Evolutionary conservation across 1,140 invertebrate genomes (phyloP), one percentile per base, ranked within the genome.

Genomic region (Macrostomum lignano): DNA sequence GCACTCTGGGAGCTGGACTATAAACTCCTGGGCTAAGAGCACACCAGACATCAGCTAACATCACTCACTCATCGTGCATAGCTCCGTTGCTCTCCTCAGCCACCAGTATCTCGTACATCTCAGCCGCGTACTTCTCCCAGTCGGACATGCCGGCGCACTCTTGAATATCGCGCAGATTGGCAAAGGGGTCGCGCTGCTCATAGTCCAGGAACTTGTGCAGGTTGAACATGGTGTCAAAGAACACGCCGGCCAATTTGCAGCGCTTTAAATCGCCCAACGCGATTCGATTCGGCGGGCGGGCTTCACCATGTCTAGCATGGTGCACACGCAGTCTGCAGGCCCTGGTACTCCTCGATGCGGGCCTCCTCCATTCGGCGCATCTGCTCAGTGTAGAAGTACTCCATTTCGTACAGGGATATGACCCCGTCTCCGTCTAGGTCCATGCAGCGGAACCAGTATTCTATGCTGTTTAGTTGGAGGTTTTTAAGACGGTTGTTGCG

Each of bases 141-240:
- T 96, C 88, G 30, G 78, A 79, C 48, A 82, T 67, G 71, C 75
- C 72, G 35, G 67, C 6, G 7, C 29, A 7, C 7, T 33, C 13
- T 13, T 26, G 6, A 24, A 33, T 36, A 36, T 22, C 17, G 9
- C 17, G 20, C 7, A 32, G 17, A 21, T 32, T 32, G 9, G 31
- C 25, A 15, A 32, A 32, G 5, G 31, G 31, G 25, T 32, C 31
- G 6, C 31, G 4, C 5, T 7, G 7, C 51, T 98, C 91, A 57
- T 98, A 84, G 58, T 93, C 82, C 38, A 94, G 62, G 62, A 93
- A 96, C 58, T 98, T 98, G 52, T 94, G 81, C 37, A 94, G 63
- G 61, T 98, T 98, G 60, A 98, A 91, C 68, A 98, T 94, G 0
- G 88, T 96, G 54, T 98, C 88, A 54, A 86, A 94, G 61, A 96